These are phyloP conservation scores for Lycocerus yunnanus DNA, from an alignment of 2,888 invertebrate genomes.

Conservation along the genomic window DNA sequence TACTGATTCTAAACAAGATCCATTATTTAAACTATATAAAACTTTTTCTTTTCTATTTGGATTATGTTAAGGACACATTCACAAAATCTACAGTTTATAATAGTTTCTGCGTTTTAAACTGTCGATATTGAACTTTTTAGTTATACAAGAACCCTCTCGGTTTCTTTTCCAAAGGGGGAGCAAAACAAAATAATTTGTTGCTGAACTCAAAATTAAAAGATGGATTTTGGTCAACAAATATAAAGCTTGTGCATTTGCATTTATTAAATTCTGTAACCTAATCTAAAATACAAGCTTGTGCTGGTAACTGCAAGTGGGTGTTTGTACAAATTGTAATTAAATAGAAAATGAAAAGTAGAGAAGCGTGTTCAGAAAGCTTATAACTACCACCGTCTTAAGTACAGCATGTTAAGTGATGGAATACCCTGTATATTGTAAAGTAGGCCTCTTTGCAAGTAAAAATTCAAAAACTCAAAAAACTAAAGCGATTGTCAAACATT, in stretches of 20 bases:
- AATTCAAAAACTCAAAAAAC: conserved; percentile 20
- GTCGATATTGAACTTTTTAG: background rate
- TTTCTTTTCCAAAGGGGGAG: background rate
- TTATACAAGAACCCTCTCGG: background rate
- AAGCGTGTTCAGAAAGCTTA: background rate
- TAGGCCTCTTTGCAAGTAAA: background rate
- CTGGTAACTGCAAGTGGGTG: background rate
- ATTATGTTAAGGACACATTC: background rate
- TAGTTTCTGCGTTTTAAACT: background rate
- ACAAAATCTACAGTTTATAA: background rate
- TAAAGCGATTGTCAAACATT: conserved; percentile 36
- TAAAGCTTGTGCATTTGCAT: background rate
- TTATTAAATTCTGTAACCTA: background rate
- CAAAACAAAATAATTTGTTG: background rate
- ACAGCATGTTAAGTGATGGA: background rate
- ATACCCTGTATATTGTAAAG: background rate
- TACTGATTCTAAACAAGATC: conserved; percentile 3
- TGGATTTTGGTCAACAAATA: background rate
- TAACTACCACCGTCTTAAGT: background rate
- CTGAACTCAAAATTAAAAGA: background rate
- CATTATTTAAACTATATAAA: conserved; percentile 37
- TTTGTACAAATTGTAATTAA: background rate
- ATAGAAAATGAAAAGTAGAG: background rate
- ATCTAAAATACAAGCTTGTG: background rate
- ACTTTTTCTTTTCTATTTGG: conserved; percentile 16